phyloP scores from a whole-genome alignment of 1,140 invertebrate species.

The Elymnias hypermnestra region DNA sequence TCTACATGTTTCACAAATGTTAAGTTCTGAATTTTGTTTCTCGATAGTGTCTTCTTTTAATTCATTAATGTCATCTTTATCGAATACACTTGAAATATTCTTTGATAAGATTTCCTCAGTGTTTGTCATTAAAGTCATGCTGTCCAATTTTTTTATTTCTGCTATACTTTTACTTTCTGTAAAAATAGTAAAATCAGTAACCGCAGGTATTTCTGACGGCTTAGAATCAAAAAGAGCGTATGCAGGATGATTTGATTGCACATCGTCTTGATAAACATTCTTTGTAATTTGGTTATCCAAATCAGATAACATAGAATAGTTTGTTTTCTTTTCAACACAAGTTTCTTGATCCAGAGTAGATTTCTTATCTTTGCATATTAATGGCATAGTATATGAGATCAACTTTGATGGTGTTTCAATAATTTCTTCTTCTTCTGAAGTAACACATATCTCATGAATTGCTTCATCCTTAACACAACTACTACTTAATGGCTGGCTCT shows the following conservation, averaged over 20 bases:
- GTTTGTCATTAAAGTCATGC: constrained; percentile 3
- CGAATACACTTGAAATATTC: constrained; percentile 1
- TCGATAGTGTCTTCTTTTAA: constrained; percentile 11
- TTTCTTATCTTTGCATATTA: too few species aligned
- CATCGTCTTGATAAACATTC: not conserved
- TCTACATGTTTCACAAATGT: constrained; percentile 56
- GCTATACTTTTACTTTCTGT: not conserved
- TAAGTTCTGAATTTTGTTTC: constrained; percentile 37
- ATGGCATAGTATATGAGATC: too few species aligned
- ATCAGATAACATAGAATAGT: not conserved
- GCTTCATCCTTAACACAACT: too few species aligned
- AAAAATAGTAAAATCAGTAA: not conserved
- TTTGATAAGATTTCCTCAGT: not conserved
- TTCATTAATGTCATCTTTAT: not conserved
- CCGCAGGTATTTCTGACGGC: not conserved
- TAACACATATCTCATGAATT: too few species aligned
- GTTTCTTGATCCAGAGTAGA: too few species aligned
- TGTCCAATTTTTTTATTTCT: constrained; percentile 13
- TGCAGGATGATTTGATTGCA: not conserved
- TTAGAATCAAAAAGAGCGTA: constrained; percentile 4
- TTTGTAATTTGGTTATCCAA: not conserved
- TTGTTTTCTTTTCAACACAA: too few species aligned
- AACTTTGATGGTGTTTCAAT: too few species aligned
- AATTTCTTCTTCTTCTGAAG: too few species aligned
- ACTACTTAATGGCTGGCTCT: too few species aligned